Evolutionary conservation across 2,113 vertebrate species (phyloP).

Genomic region (Deroptyus accipitrinus): DNA sequence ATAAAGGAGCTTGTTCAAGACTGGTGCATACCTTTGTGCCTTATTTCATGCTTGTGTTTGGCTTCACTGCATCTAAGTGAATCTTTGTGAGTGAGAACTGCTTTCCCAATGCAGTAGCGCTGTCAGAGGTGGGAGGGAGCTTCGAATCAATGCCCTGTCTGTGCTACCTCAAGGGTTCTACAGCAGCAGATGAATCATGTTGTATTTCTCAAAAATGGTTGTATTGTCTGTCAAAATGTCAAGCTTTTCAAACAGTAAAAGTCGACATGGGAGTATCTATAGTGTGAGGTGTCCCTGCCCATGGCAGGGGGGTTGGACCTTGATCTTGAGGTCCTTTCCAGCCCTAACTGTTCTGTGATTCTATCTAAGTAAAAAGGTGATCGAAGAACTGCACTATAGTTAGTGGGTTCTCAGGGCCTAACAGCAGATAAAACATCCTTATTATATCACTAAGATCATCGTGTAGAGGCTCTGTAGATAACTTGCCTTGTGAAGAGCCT

Average conservation of each 20-base stretch:
- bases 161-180: not conserved
- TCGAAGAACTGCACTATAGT: not conserved
- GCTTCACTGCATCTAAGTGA: not conserved
- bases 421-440: not conserved
- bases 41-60: not conserved
- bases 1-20: not conserved
- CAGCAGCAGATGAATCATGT: fast-evolving
- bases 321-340: too few species aligned
- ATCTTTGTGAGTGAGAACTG: not conserved
- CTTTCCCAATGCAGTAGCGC: not conserved
- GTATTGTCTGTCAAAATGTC: not conserved
- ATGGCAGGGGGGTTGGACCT: too few species aligned
- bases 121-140: not conserved
- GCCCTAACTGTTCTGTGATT: too few species aligned
- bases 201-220: not conserved
- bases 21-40: not conserved
- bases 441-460: fast-evolving
- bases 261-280: not conserved
- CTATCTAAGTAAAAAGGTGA: not conserved
- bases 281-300: too few species aligned
- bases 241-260: not conserved
- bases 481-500: not conserved
- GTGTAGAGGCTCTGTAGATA: not conserved
- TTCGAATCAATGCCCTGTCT: not conserved
- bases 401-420: not conserved